Evolutionary conservation across 2,113 vertebrate species (phyloP), one percentile per base, ranked within the genome.

Genomic region (Neotragus moschatus): DNA sequence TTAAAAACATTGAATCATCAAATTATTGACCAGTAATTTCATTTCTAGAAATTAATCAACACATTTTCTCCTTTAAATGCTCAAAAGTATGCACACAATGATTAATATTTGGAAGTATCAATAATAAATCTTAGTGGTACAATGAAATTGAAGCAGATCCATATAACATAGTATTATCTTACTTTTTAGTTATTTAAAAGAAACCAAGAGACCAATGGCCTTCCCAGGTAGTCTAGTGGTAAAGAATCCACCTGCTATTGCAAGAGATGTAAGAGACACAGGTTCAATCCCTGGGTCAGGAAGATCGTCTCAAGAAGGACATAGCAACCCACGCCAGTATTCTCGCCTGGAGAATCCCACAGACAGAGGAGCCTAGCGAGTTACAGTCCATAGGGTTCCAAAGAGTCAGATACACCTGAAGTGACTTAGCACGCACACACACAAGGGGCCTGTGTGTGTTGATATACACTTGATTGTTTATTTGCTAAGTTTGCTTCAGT

Each of bases 231-330:
- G n/a, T 36, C 66, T 39, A 39, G 19, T 23, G 10, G n/a, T 73
- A 39, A 73, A 73, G 66, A 73, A 73, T 36, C 66, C 66, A 73
- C 10, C 19, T 39, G 5, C 66, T 23, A 73, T 73, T 39, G 19
- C 66, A 73, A 21, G 66, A 66, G 17, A 11, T 21, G n/a, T 36
- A 66, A 66, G 63, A 70, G 66, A 73, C n/a, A 39, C 66, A 39
- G n/a, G 0, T 39, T 73, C 5, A 1, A 39, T 39, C 19, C 66
- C n/a, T 73, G 19, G 10, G 10, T 73, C 0, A 0, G 66, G 19
- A 73, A 73, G 66, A 23, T 39, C 10, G 19, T 39, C n/a, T 73
- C 19, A n/a, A 73, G 66, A 23, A 39, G 19, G 36, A 23, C 36
- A 39, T 73, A 39, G 66, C 19, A 73, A 73, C n/a, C 10, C n/a